A percentile compares a stretch with the other conserved stretches of the same genome.
These are phyloP conservation scores for Nephrotoma guestfalica DNA, from an alignment of 2,888 invertebrate genomes.

Conservation along the genomic window DNA sequence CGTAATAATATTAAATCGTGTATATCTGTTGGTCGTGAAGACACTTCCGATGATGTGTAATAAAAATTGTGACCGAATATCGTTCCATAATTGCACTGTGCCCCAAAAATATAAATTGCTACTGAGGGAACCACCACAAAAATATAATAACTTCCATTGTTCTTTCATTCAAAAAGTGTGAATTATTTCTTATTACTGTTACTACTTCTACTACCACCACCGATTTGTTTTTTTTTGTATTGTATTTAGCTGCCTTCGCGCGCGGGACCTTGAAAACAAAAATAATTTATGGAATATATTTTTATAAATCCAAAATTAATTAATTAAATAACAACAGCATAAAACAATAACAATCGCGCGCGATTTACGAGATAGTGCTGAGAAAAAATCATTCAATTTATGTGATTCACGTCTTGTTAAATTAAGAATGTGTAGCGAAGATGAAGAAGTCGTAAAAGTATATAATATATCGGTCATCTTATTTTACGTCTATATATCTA, in stretches of 20 bases:
- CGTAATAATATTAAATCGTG: not conserved
- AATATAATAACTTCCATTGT: not conserved
- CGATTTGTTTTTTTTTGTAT: not conserved
- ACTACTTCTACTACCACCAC: not conserved
- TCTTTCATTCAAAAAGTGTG: not conserved
- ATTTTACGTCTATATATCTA: not conserved
- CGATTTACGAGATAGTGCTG: not conserved
- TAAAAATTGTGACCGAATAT: not conserved
- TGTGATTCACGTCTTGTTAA: not conserved
- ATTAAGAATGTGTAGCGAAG: not conserved
- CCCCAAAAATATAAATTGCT: not conserved
- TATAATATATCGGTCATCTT: not conserved
- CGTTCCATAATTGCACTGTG: not conserved
- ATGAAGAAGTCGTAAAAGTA: not conserved
- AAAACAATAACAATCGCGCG: not conserved
- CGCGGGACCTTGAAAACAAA: not conserved
- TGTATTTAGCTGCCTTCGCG: not conserved
- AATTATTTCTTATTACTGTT: not conserved
- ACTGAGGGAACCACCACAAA: not conserved
- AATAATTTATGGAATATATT: not conserved
- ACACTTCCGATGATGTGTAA: not conserved
- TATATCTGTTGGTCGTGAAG: not conserved
- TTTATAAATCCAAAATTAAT: not conserved
- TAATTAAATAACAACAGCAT: not conserved
- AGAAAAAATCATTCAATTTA: not conserved